These are phyloP conservation scores for Periophthalmus modestus DNA, from an alignment of 2,113 vertebrate genomes.

Conservation along the genomic window DNA sequence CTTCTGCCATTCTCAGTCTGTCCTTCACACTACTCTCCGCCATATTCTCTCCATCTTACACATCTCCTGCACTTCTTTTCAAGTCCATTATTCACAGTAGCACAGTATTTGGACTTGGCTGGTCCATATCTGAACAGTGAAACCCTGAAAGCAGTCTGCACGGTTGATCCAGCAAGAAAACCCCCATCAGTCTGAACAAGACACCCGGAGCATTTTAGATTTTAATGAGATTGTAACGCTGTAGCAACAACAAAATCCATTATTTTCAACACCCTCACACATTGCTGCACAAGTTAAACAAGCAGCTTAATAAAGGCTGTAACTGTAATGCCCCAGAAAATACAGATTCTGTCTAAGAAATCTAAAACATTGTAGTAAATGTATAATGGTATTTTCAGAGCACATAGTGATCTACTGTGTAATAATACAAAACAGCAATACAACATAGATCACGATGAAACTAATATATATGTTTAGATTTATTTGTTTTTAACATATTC, in stretches of 20 bases:
- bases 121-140: not conserved
- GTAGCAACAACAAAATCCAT: conserved; percentile 4
- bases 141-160: conserved; percentile 2
- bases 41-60: not conserved
- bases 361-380: not conserved
- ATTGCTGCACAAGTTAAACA: conserved; percentile 4
- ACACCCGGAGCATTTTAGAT: not conserved
- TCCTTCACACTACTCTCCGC: not conserved
- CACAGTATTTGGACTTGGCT: conserved; percentile 8
- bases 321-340: not conserved
- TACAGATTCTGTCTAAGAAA: not conserved
- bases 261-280: conserved; percentile 2
- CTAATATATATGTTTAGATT: not conserved
- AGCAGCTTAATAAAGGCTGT: conserved; percentile 3
- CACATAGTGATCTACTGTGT: not conserved
- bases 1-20: conserved; percentile 5
- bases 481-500: too few relatives aligned
- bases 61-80: not conserved
- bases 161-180: conserved; percentile 6
- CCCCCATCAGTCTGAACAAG: not conserved
- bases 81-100: not conserved
- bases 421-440: not conserved
- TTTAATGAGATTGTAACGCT: not conserved
- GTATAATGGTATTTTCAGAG: not conserved
- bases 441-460: not conserved